Evolutionary conservation across 2,888 invertebrate genomes (phyloP).

Genomic region (Amphipoea lucens): DNA sequence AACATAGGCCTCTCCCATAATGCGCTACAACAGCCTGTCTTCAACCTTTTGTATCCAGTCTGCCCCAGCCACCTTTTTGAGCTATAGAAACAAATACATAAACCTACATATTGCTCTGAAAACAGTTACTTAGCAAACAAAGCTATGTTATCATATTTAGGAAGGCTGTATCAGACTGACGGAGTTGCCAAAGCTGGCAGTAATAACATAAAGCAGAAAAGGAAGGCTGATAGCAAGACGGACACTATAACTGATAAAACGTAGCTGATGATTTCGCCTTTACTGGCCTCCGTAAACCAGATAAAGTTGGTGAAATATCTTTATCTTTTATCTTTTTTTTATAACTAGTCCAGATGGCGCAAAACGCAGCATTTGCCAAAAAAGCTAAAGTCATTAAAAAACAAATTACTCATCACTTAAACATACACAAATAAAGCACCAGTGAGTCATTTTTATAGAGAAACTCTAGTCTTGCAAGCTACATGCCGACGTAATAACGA

Average conservation of each 20-base stretch:
- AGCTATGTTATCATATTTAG: neutral
- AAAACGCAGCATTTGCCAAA: neutral
- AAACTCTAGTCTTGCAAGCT: constrained; percentile 54
- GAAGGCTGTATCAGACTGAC: neutral
- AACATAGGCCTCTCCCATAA: no score
- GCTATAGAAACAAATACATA: no score
- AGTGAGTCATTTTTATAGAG: constrained; percentile 61
- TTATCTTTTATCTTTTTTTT: no score
- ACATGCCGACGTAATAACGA: constrained; percentile 59
- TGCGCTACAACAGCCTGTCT: no score
- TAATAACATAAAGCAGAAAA: neutral
- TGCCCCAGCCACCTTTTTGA: no score
- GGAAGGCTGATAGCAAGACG: neutral
- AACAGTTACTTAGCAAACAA: neutral
- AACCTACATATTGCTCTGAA: neutral
- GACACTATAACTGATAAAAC: neutral
- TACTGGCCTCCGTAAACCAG: neutral
- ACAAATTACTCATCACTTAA: neutral
- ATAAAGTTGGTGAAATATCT: neutral
- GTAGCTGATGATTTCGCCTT: neutral
- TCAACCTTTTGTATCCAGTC: no score
- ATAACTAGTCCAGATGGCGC: neutral
- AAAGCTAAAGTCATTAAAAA: neutral
- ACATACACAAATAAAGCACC: constrained; percentile 12
- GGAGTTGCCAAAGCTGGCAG: neutral